A percentile compares a stretch with the other conserved stretches of the same genome.
phyloP scores from a whole-genome alignment of 2,888 invertebrate species.

The Drosophila ezoana region DNA sequence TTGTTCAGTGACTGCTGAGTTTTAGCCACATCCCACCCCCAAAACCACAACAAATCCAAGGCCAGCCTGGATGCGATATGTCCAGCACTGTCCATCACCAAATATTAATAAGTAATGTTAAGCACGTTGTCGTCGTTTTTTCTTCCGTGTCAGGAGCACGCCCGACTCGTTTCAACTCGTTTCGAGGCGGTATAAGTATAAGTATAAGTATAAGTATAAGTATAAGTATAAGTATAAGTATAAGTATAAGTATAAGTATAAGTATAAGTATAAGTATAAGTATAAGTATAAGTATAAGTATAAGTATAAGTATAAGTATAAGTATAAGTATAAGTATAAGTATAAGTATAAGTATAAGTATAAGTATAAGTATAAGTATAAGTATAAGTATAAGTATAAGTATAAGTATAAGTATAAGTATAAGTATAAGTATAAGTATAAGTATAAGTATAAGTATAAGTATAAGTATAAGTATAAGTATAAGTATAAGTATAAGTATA shows the following conservation, averaged over 20 bases:
- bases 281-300: background rate
- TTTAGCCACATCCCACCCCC: background rate
- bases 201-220: background rate
- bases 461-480: slow-evolving; percentile 6
- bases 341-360: background rate
- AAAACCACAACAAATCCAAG: slow-evolving; percentile 17
- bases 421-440: slow-evolving; percentile 8
- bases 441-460: slow-evolving; percentile 5
- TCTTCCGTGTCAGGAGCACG: no score
- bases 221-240: slow-evolving; percentile 1
- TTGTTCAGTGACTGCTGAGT: slow-evolving; percentile 10
- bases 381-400: slow-evolving; percentile 3
- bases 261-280: slow-evolving; percentile 1
- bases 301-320: background rate
- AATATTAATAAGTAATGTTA: no score
- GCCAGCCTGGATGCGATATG: slow-evolving; percentile 21
- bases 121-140: no score
- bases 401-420: slow-evolving; percentile 6
- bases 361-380: slow-evolving; percentile 5
- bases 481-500: slow-evolving; percentile 1
- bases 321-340: slow-evolving; percentile 2
- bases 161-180: no score
- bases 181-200: background rate
- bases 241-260: background rate
- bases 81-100: background rate